Evolutionary conservation across 2,797 vertebrate species (phyloP), one percentile per base, ranked within the genome.

Genomic region (Periparus ater): DNA sequence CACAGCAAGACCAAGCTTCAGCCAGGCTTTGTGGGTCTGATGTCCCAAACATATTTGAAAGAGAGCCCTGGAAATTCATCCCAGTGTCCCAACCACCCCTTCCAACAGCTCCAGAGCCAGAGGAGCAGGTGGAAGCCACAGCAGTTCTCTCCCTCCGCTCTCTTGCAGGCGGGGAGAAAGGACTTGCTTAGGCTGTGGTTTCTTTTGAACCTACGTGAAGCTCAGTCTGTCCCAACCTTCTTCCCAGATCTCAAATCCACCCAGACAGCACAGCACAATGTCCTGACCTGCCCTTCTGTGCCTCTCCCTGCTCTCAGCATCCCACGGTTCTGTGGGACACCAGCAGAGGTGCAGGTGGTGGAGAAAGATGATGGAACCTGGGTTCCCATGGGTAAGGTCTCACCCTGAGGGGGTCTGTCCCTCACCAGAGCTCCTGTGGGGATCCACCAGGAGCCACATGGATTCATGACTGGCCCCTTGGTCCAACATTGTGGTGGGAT

Each of bases 381-480:
- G 30, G 20, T 7, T 83, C 16, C 44, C 30, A 0, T 1, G 27
- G 70, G 22, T 57, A 21, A n/a, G 23, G 17, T 71, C 34, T 15
- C 34, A n/a, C 13, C 45, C 32, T 0, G 7, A 71, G 40, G 38
- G 38, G 5, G 6, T 45, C 53, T 7, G 2, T 67, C 30, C n/a
- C 68, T 45, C 60, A 18, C 25, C 45, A 44, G 8, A 58, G 32
- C 50, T 72, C 47, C 55, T 25, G 4, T 38, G 47, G 32, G 47
- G 14, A 30, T 7, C 47, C 17, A 23, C 8, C 51, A 40, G 66
- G n/a, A 73, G 13, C 40, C 23, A 26, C 51, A 17, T 0, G 6
- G 25, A 15, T 45, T 55, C 0, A 0, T 7, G 55, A 54, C 30
- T 6, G 1, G 36, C 36, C 4, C 9, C 50, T 66, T 3, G 6